These are phyloP conservation scores for Montipora efflorescens DNA, from an alignment of 64 coral and sea anemone genomes.

Conservation along the genomic window DNA sequence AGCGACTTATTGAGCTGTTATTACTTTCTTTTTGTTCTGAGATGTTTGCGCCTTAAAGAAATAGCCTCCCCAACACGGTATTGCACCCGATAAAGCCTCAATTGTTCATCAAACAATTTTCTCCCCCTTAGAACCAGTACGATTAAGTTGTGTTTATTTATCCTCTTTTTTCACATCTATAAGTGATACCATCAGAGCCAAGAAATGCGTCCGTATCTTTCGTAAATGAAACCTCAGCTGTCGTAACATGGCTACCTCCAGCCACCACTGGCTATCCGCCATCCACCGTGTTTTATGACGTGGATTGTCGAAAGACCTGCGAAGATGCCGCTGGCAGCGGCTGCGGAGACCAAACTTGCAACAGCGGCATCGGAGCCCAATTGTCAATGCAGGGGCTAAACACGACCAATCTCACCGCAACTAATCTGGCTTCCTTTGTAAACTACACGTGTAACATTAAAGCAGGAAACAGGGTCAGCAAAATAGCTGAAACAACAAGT, in stretches of 20 bases:
- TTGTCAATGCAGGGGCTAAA: neutral
- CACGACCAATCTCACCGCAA: neutral
- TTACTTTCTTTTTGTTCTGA: no score
- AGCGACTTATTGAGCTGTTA: no score
- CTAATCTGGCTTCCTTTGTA: neutral
- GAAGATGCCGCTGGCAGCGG: no score
- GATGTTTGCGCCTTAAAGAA: no score
- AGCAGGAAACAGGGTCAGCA: conserved; percentile 13
- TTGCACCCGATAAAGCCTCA: no score
- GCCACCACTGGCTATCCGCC: neutral
- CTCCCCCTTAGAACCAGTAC: no score
- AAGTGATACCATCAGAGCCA: neutral
- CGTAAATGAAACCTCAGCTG: neutral
- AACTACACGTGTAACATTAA: conserved; percentile 2
- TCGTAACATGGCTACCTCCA: conserved; percentile 6
- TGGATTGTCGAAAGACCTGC: neutral
- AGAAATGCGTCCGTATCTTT: neutral
- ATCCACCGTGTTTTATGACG: neutral
- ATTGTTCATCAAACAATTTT: no score
- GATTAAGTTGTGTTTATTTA: no score
- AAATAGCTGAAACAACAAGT: neutral
- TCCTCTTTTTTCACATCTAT: neutral
- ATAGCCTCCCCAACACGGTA: no score
- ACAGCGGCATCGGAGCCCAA: neutral
- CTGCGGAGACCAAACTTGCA: neutral